phyloP scores from a whole-genome alignment of 2,797 vertebrate species.

The Tympanoctomys barrerae region DNA sequence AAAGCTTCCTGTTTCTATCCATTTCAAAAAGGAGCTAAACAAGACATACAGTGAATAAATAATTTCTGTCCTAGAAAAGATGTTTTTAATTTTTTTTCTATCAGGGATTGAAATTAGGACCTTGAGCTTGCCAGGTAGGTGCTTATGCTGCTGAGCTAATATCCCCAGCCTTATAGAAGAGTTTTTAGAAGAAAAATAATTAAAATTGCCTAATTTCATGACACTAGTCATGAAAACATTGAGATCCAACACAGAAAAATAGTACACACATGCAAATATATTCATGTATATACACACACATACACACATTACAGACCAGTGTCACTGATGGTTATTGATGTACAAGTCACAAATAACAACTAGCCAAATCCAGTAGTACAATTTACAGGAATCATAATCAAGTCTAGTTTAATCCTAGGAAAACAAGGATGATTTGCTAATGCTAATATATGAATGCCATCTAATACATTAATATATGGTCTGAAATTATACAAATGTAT shows the following conservation, averaged over 20 bases:
- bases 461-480: background rate
- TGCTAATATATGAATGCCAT: background rate
- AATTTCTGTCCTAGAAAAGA: background rate
- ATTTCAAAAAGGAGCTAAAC: background rate
- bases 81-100: background rate
- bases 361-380: background rate
- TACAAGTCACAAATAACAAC: background rate
- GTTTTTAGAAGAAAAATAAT: background rate
- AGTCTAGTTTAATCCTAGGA: background rate
- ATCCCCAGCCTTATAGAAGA: background rate
- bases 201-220: background rate
- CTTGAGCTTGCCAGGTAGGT: too few species aligned
- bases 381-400: background rate
- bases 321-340: background rate
- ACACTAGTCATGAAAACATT: background rate
- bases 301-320: background rate
- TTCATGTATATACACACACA: background rate
- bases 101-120: too few species aligned
- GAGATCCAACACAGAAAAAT: background rate
- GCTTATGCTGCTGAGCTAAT: too few species aligned
- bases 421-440: background rate
- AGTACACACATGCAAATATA: background rate
- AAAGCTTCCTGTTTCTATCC: background rate
- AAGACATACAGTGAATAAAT: background rate
- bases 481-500: background rate